Evolutionary conservation across 2,888 invertebrate genomes (phyloP).

Genomic region (Rapana venosa): DNA sequence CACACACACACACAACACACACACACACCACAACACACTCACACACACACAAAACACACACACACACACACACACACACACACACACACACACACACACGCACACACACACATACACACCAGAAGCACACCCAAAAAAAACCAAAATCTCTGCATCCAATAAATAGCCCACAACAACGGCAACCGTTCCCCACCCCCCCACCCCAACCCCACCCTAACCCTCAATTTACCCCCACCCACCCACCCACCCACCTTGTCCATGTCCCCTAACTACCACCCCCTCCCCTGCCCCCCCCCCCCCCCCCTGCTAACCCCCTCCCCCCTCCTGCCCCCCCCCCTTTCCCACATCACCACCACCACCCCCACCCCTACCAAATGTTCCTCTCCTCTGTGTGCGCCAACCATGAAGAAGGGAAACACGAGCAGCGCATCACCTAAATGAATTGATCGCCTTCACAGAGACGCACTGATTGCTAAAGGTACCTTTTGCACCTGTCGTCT

Average conservation of each 20-base stretch:
- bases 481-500: neutral
- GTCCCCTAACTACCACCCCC: neutral
- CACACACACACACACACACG: conserved; percentile 24
- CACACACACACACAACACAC: conserved; percentile 30
- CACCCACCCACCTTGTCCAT: neutral
- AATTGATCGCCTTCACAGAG: neutral
- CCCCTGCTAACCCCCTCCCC: neutral
- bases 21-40: conserved; percentile 14
- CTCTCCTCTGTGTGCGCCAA: neutral
- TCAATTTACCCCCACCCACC: neutral
- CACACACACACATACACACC: neutral
- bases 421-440: neutral
- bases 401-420: neutral
- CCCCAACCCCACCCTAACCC: neutral
- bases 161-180: neutral
- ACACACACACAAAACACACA: conserved; percentile 19
- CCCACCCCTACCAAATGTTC: neutral
- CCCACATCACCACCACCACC: neutral
- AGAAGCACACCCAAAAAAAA: too few species aligned
- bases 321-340: neutral
- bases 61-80: conserved; percentile 29
- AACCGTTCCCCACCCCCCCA: neutral
- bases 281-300: neutral
- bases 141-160: neutral
- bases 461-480: too few species aligned